Conservation (phyloP, 2,888 invertebrate species). For the Rhagophthalmus giganteus region DNA sequence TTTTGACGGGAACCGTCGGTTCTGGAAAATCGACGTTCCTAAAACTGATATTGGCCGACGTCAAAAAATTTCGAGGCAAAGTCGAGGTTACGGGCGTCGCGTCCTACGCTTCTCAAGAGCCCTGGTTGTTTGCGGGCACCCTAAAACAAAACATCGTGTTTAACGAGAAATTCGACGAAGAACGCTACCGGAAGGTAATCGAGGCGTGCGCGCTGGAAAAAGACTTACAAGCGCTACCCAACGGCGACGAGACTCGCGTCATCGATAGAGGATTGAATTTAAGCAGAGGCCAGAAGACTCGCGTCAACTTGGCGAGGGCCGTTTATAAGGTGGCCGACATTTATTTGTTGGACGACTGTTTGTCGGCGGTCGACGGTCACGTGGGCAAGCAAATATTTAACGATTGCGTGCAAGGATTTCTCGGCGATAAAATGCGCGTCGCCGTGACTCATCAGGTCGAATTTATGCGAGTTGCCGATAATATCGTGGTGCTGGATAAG, state of each 20-base stretch:
- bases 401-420: too few relatives aligned
- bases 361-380: conserved; percentile 75
- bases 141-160: conserved; percentile 77
- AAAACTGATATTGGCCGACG: conserved; percentile 66
- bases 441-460: conserved; percentile 70
- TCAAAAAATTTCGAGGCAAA: conserved; percentile 65
- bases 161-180: conserved; percentile 62
- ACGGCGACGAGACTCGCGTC: conserved; percentile 73
- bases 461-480: conserved; percentile 56
- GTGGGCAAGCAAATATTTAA: conserved; percentile 72
- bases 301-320: conserved; percentile 74
- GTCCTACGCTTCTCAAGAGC: conserved; percentile 62
- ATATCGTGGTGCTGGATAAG: conserved; percentile 61
- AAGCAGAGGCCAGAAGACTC: conserved; percentile 78
- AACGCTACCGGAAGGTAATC: conserved; percentile 62
- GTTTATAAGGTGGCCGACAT: conserved; percentile 74
- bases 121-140: conserved; percentile 61
- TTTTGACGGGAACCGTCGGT: conserved; percentile 65
- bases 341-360: conserved; percentile 75
- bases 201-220: conserved; percentile 62
- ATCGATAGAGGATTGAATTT: conserved; percentile 77
- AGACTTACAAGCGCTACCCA: conserved; percentile 71
- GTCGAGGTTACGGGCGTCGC: conserved; percentile 64
- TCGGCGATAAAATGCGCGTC: conserved; percentile 62
- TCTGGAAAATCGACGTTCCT: conserved; percentile 61